Evolutionary conservation across 2,113 vertebrate species (phyloP).

Genomic region (Neoarius graeffei): DNA sequence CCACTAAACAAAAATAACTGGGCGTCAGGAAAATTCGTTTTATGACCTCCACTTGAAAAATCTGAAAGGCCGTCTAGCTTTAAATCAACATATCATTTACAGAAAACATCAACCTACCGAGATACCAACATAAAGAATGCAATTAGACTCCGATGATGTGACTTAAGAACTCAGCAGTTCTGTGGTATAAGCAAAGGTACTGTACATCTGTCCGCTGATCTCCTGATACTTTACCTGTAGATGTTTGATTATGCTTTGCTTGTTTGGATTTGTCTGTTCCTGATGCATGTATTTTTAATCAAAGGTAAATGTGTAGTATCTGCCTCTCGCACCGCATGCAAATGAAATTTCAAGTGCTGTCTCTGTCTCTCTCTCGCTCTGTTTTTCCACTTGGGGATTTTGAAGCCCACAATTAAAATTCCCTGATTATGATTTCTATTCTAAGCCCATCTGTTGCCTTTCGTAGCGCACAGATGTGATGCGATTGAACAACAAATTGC

Average conservation of each 20-base stretch:
- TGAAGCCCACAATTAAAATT: constrained; percentile 22
- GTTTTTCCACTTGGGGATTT: not conserved
- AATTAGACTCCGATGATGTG: no score
- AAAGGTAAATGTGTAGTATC: not conserved
- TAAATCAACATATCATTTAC: no score
- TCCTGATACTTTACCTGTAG: not conserved
- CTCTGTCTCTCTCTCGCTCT: not conserved
- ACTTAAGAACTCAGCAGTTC: not conserved
- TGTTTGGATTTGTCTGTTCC: not conserved
- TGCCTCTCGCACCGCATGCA: not conserved
- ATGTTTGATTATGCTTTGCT: not conserved
- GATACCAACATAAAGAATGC: no score
- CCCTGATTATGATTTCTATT: constrained; percentile 23
- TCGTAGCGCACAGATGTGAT: constrained; percentile 23
- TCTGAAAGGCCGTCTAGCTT: no score
- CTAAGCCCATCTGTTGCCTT: constrained; percentile 38
- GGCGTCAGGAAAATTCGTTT: no score
- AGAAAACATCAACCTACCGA: no score
- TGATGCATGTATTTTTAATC: constrained; percentile 11
- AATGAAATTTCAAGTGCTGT: not conserved
- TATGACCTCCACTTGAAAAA: no score
- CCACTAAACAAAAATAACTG: no score
- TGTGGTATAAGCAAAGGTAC: not conserved
- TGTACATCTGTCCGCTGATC: not conserved
- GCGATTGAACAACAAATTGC: constrained; percentile 19